Evolutionary conservation across 2,888 invertebrate species (phyloP), one percentile per base, ranked within the genome.

Genomic region (Hecatera dysodea): DNA sequence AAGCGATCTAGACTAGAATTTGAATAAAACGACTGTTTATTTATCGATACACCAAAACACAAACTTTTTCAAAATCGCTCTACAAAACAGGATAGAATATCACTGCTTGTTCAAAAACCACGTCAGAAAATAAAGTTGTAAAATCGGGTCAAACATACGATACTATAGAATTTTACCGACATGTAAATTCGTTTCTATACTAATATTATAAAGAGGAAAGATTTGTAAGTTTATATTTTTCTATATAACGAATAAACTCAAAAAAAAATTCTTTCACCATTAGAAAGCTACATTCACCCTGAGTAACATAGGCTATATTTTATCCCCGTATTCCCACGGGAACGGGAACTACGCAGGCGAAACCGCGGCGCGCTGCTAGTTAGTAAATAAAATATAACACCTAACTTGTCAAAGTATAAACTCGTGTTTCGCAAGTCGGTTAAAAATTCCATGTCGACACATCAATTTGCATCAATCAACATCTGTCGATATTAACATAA

Each of bases 391-490:
- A 48, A 81, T 62, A 61, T 57, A 59, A 15, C 64, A 62, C 39
- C 48, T n/a, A 52, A 52, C 62, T 50, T 68, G 72, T 74, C 63
- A 75, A 69, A 81, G 69, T 72, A 78, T 75, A 48, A 70, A 67
- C 67, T 27, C 73, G 22, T 67, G 71, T 82, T 81, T 78, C 67
- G 72, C 81, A 71, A 78, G 67, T 71, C 59, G 50, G 69, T 84
- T 71, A 78, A 84, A 84, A 84, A 76, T 78, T 80, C 67, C 75
- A 72, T 78, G 81, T 82, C 78, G 75, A 73, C 75, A 82, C 71
- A 82, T 80, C 82, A 82, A 83, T 84, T 84, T 78, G 70, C 85
- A 84, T 84, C 79, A 59, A 83, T 82, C 85, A 82, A 69, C 78
- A 74, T 65, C 72, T 76, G 73, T 57, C 78, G 64, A 75, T 81